Percentiles rank a stretch among this genome's conserved stretches.
phyloP scores from a whole-genome alignment of 2,113 vertebrate genomes.

The Lampris megalopsis region DNA sequence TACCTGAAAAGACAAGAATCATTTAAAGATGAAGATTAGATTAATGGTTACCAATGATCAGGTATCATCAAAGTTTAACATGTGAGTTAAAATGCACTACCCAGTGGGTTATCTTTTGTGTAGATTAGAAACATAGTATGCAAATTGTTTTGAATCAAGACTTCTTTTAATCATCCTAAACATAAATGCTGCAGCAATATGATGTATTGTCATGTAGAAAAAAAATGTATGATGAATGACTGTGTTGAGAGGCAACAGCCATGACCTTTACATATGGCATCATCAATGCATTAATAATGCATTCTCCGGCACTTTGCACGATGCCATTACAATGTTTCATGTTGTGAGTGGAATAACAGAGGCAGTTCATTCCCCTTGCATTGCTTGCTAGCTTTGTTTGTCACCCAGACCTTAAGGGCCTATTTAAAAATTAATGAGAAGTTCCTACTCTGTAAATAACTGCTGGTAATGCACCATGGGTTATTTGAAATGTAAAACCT shows the following conservation, averaged over 20 bases:
- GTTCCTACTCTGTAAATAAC: slow-evolving; percentile 83
- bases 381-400: slow-evolving; percentile 76
- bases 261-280: slow-evolving; percentile 79
- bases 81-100: neutral
- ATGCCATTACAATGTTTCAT: slow-evolving; percentile 76
- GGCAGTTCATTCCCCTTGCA: slow-evolving; percentile 66
- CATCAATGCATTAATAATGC: slow-evolving; percentile 82
- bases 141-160: neutral
- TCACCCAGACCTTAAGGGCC: slow-evolving; percentile 80
- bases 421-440: slow-evolving; percentile 82
- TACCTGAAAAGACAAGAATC: slow-evolving; percentile 13
- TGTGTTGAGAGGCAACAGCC: slow-evolving; percentile 56
- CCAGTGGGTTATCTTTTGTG: neutral
- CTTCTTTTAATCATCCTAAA: slow-evolving; percentile 12
- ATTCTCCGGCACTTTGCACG: slow-evolving; percentile 74
- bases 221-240: slow-evolving; percentile 49
- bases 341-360: slow-evolving; percentile 69
- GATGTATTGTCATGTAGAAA: slow-evolving; percentile 12
- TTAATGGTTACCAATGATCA: slow-evolving; percentile 21
- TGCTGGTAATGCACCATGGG: slow-evolving; percentile 77
- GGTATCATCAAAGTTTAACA: slow-evolving; percentile 1
- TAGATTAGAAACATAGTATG: neutral
- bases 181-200: slow-evolving; percentile 14
- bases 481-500: slow-evolving; percentile 84
- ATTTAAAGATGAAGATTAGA: slow-evolving; percentile 1